Evolutionary conservation across 1,140 invertebrate genomes (phyloP).

Genomic region (Papilio machaon): DNA sequence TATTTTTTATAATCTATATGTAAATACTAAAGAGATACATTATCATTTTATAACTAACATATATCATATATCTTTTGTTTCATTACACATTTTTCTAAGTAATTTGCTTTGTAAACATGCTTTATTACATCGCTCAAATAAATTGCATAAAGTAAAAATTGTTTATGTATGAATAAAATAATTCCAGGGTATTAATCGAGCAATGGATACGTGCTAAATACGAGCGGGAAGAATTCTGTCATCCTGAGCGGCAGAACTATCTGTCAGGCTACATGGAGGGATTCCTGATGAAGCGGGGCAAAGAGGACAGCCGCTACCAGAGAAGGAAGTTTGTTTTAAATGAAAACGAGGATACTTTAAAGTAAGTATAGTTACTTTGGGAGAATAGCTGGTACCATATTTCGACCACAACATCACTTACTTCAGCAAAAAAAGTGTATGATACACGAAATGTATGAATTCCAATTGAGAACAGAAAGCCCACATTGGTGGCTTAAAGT

Average conservation of each 20-base stretch:
- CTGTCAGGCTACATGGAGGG: conserved; percentile 91
- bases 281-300: conserved; percentile 93
- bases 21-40: too few species aligned
- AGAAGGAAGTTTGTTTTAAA: conserved; percentile 92
- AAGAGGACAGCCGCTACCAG: conserved; percentile 92
- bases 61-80: background rate
- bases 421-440: too few species aligned
- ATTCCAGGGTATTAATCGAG: conserved; percentile 90
- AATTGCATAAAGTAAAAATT: background rate
- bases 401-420: too few species aligned
- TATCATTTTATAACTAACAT: background rate
- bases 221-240: conserved; percentile 92
- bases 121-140: conserved; percentile 7
- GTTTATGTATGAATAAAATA: background rate
- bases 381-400: too few species aligned
- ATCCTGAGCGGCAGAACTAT: conserved; percentile 89
- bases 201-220: conserved; percentile 97
- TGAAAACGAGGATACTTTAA: conserved; percentile 88
- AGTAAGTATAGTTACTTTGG: conserved; percentile 47
- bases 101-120: background rate
- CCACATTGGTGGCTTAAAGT: too few species aligned
- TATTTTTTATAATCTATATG: too few species aligned
- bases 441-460: too few species aligned
- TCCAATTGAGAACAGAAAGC: too few species aligned
- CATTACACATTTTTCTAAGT: conserved; percentile 19